Percentiles rank a stretch among this genome's conserved stretches.
Conservation (phyloP, 64 coral and sea anemone genomes). For the Porites lutea region DNA sequence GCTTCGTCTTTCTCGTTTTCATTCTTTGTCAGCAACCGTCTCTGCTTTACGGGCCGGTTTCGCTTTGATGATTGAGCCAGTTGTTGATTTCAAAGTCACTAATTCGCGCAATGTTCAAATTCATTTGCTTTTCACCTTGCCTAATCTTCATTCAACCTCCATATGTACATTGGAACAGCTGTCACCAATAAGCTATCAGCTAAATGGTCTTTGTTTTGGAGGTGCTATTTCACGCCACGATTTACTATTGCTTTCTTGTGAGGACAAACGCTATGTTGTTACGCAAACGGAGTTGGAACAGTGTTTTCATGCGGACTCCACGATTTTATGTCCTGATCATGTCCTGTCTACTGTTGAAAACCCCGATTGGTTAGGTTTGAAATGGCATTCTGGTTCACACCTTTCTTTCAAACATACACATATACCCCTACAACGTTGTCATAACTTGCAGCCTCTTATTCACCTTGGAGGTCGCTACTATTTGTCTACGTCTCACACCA, state of each 20-base stretch:
- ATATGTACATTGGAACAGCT: background rate
- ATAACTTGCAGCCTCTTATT: background rate
- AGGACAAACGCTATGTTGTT: background rate
- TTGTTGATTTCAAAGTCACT: background rate
- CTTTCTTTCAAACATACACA: conserved; percentile 28
- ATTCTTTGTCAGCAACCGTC: background rate
- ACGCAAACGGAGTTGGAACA: background rate
- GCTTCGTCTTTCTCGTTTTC: background rate
- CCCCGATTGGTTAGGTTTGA: conserved; percentile 54
- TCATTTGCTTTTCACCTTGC: background rate
- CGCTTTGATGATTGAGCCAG: background rate
- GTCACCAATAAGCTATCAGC: background rate
- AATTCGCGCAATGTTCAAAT: background rate
- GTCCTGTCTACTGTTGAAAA: background rate
- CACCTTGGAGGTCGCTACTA: conserved; percentile 67
- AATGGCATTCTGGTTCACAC: conserved; percentile 29
- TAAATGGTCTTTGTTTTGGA: background rate
- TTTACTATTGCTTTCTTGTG: background rate
- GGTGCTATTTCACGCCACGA: background rate
- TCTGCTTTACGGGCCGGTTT: background rate
- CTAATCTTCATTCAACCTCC: background rate
- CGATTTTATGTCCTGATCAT: background rate
- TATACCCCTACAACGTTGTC: background rate
- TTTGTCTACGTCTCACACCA: conserved; percentile 2
- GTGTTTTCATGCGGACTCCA: background rate